Evolutionary conservation across 2,113 vertebrate genomes (phyloP), one percentile per base, ranked within the genome.

Genomic region (Columba livia): DNA sequence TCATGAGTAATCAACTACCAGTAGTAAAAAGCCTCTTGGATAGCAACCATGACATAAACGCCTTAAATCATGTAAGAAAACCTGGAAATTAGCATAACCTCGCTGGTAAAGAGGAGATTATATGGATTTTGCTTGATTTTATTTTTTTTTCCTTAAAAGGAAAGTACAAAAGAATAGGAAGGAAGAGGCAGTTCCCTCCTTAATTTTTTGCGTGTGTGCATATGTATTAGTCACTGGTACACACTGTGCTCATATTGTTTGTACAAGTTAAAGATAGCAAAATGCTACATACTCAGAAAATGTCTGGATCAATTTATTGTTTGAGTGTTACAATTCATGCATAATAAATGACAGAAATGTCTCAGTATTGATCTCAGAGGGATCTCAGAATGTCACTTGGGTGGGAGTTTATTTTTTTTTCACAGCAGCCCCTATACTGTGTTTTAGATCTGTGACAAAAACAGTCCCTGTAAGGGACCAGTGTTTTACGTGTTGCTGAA

Each of bases 1-100:
- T 99, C 90, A 97, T 95, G 81, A 98, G 97, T 95, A 98, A 98
- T 73, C 98, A 98, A 44, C 89, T 98, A 70, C 81, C 86, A 0
- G 88, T 98, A 38, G 98, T 99, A 53, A 98, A 98, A 94, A 97
- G 86, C 64, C 97, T 99, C 50, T 88, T 99, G 94, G 92, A 96
- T 54, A 97, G 98, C 18, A 97, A 91, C 88, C 98, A 98, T 42
- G 92, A 98, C 42, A 70, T 96, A 57, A 97, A 99, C 67, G 21
- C 95, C 77, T 96, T 98, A n/a, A 97, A 99, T 97, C 97, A 98
- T 4, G 98, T 99, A 97, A 96, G 97, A 72, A 78, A 89, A 56
- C 11, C 28, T 64, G 50, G 8, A 29, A 65, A 79, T 86, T 88
- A 60, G 17, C 15, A 16, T 31, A 53, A 14, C 19, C 66, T 88